Evolutionary conservation across 2,888 invertebrate genomes (phyloP).

Genomic region (Camponotus fellah): DNA sequence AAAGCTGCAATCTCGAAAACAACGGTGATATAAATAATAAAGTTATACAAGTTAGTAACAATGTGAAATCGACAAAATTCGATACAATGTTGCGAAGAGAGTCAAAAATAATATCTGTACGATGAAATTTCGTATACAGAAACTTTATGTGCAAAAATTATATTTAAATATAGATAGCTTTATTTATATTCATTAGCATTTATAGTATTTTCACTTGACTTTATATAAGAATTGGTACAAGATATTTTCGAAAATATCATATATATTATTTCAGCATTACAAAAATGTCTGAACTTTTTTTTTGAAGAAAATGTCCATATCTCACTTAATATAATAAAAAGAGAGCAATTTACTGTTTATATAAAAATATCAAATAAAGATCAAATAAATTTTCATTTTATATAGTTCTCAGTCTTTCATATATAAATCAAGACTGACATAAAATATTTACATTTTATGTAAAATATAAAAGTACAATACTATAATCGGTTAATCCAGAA

Average conservation of each 20-base stretch:
- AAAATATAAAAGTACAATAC: neutral
- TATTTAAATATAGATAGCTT: neutral
- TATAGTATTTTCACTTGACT: neutral
- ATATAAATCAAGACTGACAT: neutral
- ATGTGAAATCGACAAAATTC: neutral
- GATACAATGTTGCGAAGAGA: neutral
- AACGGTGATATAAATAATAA: neutral
- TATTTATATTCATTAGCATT: neutral
- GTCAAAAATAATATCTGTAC: neutral
- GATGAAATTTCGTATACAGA: neutral
- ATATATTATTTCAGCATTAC: neutral
- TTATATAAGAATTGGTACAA: neutral
- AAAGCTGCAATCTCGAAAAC: neutral
- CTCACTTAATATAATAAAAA: neutral
- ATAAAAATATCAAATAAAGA: neutral
- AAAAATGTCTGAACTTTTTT: neutral
- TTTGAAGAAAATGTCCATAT: neutral
- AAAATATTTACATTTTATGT: neutral
- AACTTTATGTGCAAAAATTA: neutral
- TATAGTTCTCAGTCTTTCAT: neutral
- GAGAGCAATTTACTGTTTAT: neutral
- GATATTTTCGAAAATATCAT: neutral
- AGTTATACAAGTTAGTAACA: neutral
- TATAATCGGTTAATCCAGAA: neutral
- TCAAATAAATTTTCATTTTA: neutral